Conservation (phyloP, 2,797 vertebrate species). For the Erethizon dorsatum region DNA sequence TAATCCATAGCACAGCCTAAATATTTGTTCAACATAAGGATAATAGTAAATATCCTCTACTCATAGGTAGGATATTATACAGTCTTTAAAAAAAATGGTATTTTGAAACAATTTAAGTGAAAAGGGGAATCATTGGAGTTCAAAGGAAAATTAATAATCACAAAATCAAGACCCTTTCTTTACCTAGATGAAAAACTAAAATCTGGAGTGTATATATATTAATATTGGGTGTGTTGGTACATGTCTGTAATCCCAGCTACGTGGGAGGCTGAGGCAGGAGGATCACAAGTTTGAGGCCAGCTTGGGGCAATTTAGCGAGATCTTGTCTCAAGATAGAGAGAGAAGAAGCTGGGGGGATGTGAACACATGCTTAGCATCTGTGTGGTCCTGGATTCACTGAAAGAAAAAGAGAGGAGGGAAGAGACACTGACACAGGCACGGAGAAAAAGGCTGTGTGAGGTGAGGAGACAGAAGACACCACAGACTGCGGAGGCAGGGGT, state of each 20-base stretch:
- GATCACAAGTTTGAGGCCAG: neutral
- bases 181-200: neutral
- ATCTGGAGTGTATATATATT: neutral
- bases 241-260: neutral
- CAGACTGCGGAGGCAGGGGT: too few relatives aligned
- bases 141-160: neutral
- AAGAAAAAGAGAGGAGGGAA: neutral
- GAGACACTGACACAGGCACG: neutral
- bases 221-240: neutral
- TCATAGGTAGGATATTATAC: neutral
- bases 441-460: neutral
- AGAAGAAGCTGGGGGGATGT: neutral
- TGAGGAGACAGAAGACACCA: too few relatives aligned
- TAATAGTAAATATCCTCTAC: neutral
- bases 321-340: neutral
- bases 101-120: slow-evolving; percentile 12
- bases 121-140: neutral
- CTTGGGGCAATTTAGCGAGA: neutral
- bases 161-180: neutral
- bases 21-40: neutral
- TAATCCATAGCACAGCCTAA: neutral
- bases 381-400: too few relatives aligned
- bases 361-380: too few relatives aligned
- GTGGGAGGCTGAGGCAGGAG: neutral
- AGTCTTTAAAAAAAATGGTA: neutral